These are phyloP conservation scores for Hylaea fasciaria DNA, from an alignment of 2,888 invertebrate species.

Conservation along the genomic window DNA sequence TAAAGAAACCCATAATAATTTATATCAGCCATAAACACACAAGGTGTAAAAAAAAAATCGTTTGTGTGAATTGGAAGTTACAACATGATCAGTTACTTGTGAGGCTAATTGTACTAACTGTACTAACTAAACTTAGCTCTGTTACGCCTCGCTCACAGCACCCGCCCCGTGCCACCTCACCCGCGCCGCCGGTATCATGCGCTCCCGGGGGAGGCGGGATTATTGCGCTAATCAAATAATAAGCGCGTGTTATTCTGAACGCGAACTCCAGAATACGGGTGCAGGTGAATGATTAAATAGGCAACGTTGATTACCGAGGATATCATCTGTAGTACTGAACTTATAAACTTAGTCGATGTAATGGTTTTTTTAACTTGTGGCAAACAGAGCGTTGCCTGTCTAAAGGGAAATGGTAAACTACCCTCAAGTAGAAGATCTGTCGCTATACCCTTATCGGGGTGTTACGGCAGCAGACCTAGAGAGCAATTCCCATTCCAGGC, in stretches of 20 bases:
- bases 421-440: too few relatives aligned
- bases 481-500: too few relatives aligned
- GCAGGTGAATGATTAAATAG: conserved; percentile 20
- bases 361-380: background rate
- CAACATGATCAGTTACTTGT: too few relatives aligned
- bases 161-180: background rate
- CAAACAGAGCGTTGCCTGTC: too few relatives aligned
- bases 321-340: background rate
- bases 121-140: background rate
- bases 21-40: too few relatives aligned
- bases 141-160: background rate
- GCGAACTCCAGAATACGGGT: conserved; percentile 1
- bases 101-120: too few relatives aligned
- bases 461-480: too few relatives aligned
- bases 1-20: too few relatives aligned
- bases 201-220: conserved; percentile 8
- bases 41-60: too few relatives aligned
- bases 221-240: conserved; percentile 27
- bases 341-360: background rate
- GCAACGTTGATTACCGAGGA: background rate
- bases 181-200: conserved; percentile 8
- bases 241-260: conserved; percentile 13
- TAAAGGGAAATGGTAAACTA: too few relatives aligned
- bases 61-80: too few relatives aligned
- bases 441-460: too few relatives aligned